Base-by-base conservation (phyloP, 2,113 vertebrate genomes). In the Xyliphius kryptos region DNA sequence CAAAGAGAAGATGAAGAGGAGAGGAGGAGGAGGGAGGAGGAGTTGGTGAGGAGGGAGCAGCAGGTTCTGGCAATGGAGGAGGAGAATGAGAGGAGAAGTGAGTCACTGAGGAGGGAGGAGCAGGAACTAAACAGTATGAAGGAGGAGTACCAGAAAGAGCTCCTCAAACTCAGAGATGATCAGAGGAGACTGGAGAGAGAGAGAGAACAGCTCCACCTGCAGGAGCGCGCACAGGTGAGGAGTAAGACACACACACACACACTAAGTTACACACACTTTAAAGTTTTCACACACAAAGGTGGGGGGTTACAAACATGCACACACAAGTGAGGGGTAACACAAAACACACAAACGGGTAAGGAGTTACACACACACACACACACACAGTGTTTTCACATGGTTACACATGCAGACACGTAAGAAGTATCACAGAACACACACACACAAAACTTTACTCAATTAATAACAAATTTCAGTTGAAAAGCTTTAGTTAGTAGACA, bases 151-250 rank as follows among this genome's bases (percentile, higher is more conserved):
- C 58, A 50, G 13, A 37, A 12, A 12, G 58, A 61, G 1, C 58
- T 49, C 12, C 58, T 61, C 15, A 61, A 17, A 20, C 58, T 61
- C 46, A 15, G 21, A 5, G 58, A 61, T 0, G 46, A 61, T 8
- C 58, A 49, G 32, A 49, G 46, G 32, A 49, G 58, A 8, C 46
- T 61, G 58, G 32, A 61, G 12, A 49, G 41, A 19, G 56, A 58
- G 41, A 22, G 21, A 32, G 41, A 59, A 14, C 56, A 46, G 40
- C 56, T 40, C 43, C 5, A 6, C 5, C 12, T n/a, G 12, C 43
- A n/a, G 22, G 22, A 26, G 14, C 5, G 4, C 54, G 19, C 16
- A 56, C 54, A 56, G 36, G 38, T 40, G 22, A 37, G 55, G 46
- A 62, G 14, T 11, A 50, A 37, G 15, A 21, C 56, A 36, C 46